These are phyloP conservation scores for Zhengitettix transpicula DNA, from an alignment of 2,888 invertebrate genomes.

Conservation along the genomic window DNA sequence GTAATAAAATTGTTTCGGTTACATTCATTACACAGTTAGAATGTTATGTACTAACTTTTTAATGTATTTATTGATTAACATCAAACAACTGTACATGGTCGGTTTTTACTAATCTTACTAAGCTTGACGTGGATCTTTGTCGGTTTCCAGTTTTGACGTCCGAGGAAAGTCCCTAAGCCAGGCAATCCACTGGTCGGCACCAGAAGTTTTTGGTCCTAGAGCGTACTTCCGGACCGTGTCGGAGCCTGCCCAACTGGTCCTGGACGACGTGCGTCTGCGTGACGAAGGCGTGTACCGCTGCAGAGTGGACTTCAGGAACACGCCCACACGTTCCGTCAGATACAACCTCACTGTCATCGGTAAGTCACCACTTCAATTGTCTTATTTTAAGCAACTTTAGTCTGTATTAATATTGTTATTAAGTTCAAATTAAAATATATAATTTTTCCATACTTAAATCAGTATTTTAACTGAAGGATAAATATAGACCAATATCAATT, in stretches of 20 bases:
- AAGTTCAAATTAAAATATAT: too few relatives aligned
- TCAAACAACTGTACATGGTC: not conserved
- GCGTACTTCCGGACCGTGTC: constrained; percentile 68
- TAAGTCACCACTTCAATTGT: constrained; percentile 32
- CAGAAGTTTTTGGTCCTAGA: constrained; percentile 69
- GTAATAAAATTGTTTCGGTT: too few relatives aligned
- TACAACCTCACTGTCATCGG: constrained; percentile 83
- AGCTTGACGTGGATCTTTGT: not conserved
- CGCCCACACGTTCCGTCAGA: constrained; percentile 74
- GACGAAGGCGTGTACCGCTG: constrained; percentile 84
- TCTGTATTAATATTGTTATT: too few relatives aligned
- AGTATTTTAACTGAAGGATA: too few relatives aligned
- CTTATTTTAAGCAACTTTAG: too few relatives aligned
- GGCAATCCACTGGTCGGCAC: constrained; percentile 71
- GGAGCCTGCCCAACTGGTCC: constrained; percentile 62
- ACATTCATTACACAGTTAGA: too few relatives aligned
- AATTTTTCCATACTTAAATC: too few relatives aligned
- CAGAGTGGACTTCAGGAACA: constrained; percentile 76
- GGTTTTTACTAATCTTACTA: not conserved
- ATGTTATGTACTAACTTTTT: too few relatives aligned
- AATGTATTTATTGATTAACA: too few relatives aligned
- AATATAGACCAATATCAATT: too few relatives aligned
- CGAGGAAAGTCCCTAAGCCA: constrained; percentile 64
- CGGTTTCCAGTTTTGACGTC: constrained; percentile 62
- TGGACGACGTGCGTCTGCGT: constrained; percentile 70